A percentile compares a stretch with the other conserved stretches of the same genome.
These are phyloP conservation scores for Podarcis lilfordi DNA, from an alignment of 2,797 vertebrate genomes.

Conservation along the genomic window DNA sequence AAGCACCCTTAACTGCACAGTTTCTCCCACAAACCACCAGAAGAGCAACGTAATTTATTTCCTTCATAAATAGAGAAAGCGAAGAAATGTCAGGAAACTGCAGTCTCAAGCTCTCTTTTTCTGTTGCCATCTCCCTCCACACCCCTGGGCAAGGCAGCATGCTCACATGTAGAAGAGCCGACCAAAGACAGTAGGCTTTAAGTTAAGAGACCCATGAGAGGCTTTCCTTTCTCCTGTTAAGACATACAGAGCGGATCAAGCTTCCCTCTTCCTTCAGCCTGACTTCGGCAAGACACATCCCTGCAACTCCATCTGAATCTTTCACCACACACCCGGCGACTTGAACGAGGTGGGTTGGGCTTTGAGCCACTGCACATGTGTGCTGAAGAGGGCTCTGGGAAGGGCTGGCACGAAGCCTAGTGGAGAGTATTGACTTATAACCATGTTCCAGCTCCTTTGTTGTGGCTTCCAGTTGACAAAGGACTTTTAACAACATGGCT, in stretches of 20 bases:
- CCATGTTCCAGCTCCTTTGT: background rate
- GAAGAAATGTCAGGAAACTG: constrained; percentile 15
- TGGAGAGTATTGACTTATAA: background rate
- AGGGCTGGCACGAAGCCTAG: background rate
- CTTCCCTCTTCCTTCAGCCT: background rate
- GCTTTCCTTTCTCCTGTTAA: background rate
- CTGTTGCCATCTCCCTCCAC: background rate
- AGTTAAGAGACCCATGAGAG: background rate
- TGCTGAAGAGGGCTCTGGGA: background rate
- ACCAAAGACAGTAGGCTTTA: background rate
- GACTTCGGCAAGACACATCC: background rate
- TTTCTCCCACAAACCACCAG: background rate
- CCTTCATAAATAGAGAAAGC: background rate
- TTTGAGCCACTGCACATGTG: background rate
- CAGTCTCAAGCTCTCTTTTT: background rate
- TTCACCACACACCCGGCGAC: background rate
- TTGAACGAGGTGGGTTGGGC: background rate
- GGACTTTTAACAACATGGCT: background rate
- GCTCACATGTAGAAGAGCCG: background rate
- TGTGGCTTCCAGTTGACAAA: constrained; percentile 16
- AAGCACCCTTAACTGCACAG: background rate
- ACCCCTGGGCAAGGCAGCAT: background rate
- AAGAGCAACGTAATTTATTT: background rate
- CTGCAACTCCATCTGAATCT: background rate
- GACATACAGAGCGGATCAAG: background rate